Evolutionary conservation across 2,888 invertebrate species (phyloP).

Genomic region (Ophioninae sp.): DNA sequence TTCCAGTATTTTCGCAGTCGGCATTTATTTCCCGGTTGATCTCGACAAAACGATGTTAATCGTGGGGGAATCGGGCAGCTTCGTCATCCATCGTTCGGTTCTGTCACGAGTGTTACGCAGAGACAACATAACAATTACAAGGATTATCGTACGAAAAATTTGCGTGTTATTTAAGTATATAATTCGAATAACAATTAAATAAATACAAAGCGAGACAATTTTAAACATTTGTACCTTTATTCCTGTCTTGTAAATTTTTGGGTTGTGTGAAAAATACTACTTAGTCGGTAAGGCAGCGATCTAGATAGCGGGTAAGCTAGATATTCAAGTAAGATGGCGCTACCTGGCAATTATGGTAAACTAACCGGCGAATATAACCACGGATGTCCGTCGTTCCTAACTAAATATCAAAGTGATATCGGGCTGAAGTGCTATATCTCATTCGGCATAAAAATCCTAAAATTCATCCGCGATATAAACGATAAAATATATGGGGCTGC

Average conservation of each 20-base stretch:
- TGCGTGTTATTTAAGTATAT: background rate
- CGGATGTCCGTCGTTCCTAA: background rate
- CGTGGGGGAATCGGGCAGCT: background rate
- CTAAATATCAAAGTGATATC: background rate
- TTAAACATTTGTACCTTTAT: background rate
- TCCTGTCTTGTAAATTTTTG: background rate
- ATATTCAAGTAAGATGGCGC: conserved; percentile 11
- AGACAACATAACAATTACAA: background rate
- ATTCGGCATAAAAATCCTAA: background rate
- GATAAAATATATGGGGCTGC: background rate
- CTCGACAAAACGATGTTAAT: background rate
- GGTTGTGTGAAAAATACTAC: background rate
- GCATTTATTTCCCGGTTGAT: background rate
- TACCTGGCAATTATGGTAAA: background rate
- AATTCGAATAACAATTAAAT: background rate
- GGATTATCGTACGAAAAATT: background rate
- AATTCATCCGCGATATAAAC: background rate
- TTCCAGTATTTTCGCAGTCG: background rate
- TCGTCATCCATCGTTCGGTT: background rate
- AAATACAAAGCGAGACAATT: background rate
- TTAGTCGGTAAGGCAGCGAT: background rate
- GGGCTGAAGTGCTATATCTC: background rate
- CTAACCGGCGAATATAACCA: background rate
- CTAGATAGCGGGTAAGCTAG: background rate
- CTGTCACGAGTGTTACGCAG: conserved; percentile 19